Evolutionary conservation across 2,113 vertebrate species (phyloP).

Genomic region (Columbina picui): DNA sequence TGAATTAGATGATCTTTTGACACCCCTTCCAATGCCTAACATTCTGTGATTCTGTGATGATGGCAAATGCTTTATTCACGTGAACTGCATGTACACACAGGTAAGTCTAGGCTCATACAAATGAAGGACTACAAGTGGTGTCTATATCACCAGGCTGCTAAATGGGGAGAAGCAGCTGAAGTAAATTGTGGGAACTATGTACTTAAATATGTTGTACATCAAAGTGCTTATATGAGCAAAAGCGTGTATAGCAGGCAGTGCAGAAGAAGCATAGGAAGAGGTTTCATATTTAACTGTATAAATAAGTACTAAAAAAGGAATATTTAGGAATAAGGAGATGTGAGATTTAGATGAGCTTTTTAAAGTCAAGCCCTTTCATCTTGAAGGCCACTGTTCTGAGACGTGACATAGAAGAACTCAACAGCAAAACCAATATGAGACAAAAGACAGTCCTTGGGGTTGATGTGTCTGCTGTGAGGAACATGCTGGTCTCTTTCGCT

Average conservation of each 20-base stretch:
- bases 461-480: rapidly evolving
- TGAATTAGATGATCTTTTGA: too few relatives aligned
- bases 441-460: not conserved
- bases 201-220: not conserved
- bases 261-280: not conserved
- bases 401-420: not conserved
- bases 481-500: not conserved
- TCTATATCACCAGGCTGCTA: not conserved
- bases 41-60: too few relatives aligned
- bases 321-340: not conserved
- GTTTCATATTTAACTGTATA: not conserved
- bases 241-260: not conserved
- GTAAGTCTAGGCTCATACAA: not conserved
- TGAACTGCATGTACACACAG: not conserved
- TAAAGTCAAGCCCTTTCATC: not conserved
- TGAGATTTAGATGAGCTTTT: not conserved
- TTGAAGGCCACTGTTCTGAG: not conserved
- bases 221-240: not conserved
- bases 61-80: not conserved
- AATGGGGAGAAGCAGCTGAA: not conserved
- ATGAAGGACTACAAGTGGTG: not conserved
- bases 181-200: not conserved
- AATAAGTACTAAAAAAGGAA: not conserved
- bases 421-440: not conserved
- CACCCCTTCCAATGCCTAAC: too few relatives aligned